These are phyloP conservation scores for Sanderia malayensis DNA, from an alignment of 30 jellyfish, hydroid and myxozoan genomes.

Conservation along the genomic window DNA sequence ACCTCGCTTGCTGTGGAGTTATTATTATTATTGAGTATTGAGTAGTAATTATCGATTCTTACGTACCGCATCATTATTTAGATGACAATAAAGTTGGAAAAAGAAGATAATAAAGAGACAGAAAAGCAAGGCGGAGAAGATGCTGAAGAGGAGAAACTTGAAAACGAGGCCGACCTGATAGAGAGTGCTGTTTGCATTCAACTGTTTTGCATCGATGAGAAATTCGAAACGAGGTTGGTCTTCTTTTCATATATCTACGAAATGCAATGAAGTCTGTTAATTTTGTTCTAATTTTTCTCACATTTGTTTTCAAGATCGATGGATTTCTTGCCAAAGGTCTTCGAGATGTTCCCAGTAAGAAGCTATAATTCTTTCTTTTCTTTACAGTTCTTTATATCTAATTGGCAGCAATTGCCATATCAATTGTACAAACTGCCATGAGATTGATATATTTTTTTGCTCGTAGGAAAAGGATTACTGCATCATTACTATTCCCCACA, in stretches of 20 bases:
- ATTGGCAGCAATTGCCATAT: too few relatives aligned
- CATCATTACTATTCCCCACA: slow-evolving; percentile 81
- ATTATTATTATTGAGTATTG: background rate
- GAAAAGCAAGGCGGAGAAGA: slow-evolving; percentile 11
- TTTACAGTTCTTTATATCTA: too few relatives aligned
- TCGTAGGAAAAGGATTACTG: slow-evolving; percentile 73
- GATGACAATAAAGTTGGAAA: slow-evolving; percentile 27
- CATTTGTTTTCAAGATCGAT: slow-evolving; percentile 51
- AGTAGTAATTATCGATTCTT: background rate
- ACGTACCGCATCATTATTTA: too few relatives aligned
- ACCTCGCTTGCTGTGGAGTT: background rate
- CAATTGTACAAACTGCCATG: too few relatives aligned
- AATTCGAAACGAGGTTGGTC: slow-evolving; percentile 83
- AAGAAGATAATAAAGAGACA: slow-evolving; percentile 7
- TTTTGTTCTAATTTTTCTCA: background rate
- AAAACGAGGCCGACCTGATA: slow-evolving; percentile 38
- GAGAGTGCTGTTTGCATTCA: slow-evolving; percentile 78
- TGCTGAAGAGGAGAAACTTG: slow-evolving; percentile 24
- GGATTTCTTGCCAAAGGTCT: slow-evolving; percentile 77
- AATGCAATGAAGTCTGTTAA: background rate
- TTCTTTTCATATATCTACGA: too few relatives aligned
- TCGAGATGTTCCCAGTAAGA: slow-evolving; percentile 80
- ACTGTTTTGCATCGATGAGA: slow-evolving; percentile 82
- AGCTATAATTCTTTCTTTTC: too few relatives aligned
- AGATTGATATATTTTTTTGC: too few relatives aligned